Base-by-base conservation (phyloP, 2,797 vertebrate genomes). In the Enteromius trimaculatus region DNA sequence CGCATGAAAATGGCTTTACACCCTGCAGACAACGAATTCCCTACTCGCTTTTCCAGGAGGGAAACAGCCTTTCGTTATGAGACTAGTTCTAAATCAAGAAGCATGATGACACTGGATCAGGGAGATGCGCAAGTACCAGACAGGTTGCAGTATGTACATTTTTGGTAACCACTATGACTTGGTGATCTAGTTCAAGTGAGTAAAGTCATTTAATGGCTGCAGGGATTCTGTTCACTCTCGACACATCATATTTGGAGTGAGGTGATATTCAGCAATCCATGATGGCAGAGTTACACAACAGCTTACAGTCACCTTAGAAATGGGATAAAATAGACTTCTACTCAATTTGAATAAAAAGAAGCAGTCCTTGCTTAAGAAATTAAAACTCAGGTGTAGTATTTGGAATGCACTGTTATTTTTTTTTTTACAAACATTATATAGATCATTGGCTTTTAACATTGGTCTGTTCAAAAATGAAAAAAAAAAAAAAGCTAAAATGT, bases 361-460 rank as follows among this genome's bases (percentile, higher is more conserved):
- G 93, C 92, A 93, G 93, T 95, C 93, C 92, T 96, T 94, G 91
- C 91, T 94, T 94, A 93, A 96, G 92, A 95, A 96, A 92, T 92
- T 89, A 94, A 89, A 91, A 89, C 90, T 95, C 92, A 92, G 92
- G 89, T 88, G 93, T 95, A 88, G 92, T 95, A 95, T 96, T 95
- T 95, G 94, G 92, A 97, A 94, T 93, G 96, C 96, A 95, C 94
- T 94, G 96, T 95, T n/a, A 58, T 37, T 37, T 37, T 34, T 34
- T 65, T 95, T 91, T 95, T 95, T 95, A 95, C 94, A 95, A 95
- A 95, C 91, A 89, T 93, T 93, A 94, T 93, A 94, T 90, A 95
- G 93, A 95, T 95, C 93, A 95, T 95, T 95, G 95, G 95, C 94
- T 95, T 95, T 93, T 93, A 94, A 95, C 93, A 94, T 95, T 95